phyloP scores from a whole-genome alignment of 2,888 invertebrate genomes.

The Chrysina gloriosa region DNA sequence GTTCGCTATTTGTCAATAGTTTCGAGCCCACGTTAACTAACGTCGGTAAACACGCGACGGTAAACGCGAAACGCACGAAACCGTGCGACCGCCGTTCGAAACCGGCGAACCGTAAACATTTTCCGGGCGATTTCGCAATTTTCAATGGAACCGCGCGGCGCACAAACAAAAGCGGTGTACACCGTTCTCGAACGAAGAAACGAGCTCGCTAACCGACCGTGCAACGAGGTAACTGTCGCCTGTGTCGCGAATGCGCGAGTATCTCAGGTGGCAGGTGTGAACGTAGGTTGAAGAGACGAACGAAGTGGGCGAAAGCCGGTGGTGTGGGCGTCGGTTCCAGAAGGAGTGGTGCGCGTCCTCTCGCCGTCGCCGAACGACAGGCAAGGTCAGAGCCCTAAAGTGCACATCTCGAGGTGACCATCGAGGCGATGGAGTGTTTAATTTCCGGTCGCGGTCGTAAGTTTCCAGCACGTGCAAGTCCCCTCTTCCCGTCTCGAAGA shows the following conservation, averaged over 20 bases:
- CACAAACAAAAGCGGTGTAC: too few relatives aligned
- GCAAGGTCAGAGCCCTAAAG: conserved; percentile 39
- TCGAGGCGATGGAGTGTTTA: too few relatives aligned
- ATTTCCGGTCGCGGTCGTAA: too few relatives aligned
- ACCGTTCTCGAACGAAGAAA: too few relatives aligned
- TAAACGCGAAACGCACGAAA: background rate
- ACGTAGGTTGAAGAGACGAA: conserved; percentile 51
- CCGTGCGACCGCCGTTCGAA: background rate
- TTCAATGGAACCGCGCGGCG: background rate
- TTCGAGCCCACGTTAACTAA: conserved; percentile 8
- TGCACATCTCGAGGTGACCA: background rate
- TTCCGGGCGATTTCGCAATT: background rate
- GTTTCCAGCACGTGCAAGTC: too few relatives aligned
- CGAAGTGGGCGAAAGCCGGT: conserved; percentile 36
- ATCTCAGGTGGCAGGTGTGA: conserved; percentile 52
- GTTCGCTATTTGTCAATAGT: conserved; percentile 1
- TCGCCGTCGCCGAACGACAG: conserved; percentile 9
- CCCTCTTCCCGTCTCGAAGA: too few relatives aligned
- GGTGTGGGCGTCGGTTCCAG: conserved; percentile 39
- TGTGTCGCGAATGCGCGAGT: conserved; percentile 43
- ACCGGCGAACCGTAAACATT: background rate
- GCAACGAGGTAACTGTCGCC: conserved; percentile 37
- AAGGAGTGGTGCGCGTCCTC: conserved; percentile 47
- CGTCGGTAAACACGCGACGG: background rate
- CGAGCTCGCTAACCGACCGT: conserved; percentile 50